These are phyloP conservation scores for Orycteropus afer DNA, from an alignment of 2,113 vertebrate genomes.

Conservation along the genomic window DNA sequence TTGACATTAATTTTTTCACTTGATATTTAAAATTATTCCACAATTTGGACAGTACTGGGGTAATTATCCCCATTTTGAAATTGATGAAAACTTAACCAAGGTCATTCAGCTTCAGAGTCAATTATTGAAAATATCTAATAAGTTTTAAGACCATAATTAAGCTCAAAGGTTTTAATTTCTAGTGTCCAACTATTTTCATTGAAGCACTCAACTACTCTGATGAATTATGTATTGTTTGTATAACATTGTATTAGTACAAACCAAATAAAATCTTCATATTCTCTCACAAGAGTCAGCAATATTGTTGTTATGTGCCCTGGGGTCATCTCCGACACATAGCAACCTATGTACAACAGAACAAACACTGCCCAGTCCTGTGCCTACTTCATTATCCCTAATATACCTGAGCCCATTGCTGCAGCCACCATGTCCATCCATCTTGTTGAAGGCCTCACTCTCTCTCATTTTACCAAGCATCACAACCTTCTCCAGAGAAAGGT, in stretches of 20 bases:
- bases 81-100: not conserved
- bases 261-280: not conserved
- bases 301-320: too few relatives aligned
- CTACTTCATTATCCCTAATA: too few relatives aligned
- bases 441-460: too few relatives aligned
- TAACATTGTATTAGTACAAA: not conserved
- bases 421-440: too few relatives aligned
- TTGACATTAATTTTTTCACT: not conserved
- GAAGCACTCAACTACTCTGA: not conserved
- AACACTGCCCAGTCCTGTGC: too few relatives aligned
- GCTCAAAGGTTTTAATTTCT: not conserved
- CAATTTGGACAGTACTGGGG: not conserved
- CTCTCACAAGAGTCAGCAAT: not conserved
- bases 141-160: not conserved
- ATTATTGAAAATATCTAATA: not conserved
- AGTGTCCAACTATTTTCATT: not conserved
- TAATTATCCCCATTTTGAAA: not conserved
- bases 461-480: too few relatives aligned
- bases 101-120: not conserved
- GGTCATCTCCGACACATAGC: too few relatives aligned
- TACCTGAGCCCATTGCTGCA: too few relatives aligned
- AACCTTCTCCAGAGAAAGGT: too few relatives aligned
- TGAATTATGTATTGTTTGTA: fast-evolving
- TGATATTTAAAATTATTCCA: not conserved
- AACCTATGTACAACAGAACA: too few relatives aligned